Percentiles rank a stretch among this genome's conserved stretches.
Evolutionary conservation across 23 tunicate species (phyloP).

Genomic region (Botrylloides violaceus): DNA sequence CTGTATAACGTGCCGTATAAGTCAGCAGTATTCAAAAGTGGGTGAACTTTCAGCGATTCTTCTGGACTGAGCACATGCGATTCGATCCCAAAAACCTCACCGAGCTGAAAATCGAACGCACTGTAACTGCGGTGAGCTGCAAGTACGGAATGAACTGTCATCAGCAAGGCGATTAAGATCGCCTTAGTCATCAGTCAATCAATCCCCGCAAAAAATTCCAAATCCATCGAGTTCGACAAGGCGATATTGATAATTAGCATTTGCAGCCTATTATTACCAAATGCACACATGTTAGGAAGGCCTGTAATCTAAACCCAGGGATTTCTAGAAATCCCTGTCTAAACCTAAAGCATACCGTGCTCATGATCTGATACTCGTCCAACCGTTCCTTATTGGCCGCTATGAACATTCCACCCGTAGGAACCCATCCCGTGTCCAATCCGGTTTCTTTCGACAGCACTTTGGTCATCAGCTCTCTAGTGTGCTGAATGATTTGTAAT

Average conservation of each 20-base stretch:
- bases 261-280: no score
- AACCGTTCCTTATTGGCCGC: constrained; percentile 54
- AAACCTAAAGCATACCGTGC: constrained; percentile 48
- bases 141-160: not conserved
- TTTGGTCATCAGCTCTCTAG: constrained; percentile 65
- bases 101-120: constrained; percentile 52
- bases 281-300: not conserved
- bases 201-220: no score
- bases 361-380: constrained; percentile 67
- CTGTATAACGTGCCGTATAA: constrained; percentile 57
- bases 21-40: constrained; percentile 54
- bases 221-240: no score
- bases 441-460: constrained; percentile 56
- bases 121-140: no score
- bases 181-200: no score
- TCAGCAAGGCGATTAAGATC: not conserved
- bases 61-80: constrained; percentile 40
- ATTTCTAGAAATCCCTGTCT: not conserved
- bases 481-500: constrained; percentile 46
- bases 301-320: not conserved
- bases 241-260: no score
- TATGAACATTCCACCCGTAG: constrained; percentile 74
- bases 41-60: constrained; percentile 58
- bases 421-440: constrained; percentile 73
- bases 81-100: constrained; percentile 53